These are phyloP conservation scores for Balaenoptera acutorostrata DNA, from an alignment of 2,113 vertebrate genomes.

Conservation along the genomic window DNA sequence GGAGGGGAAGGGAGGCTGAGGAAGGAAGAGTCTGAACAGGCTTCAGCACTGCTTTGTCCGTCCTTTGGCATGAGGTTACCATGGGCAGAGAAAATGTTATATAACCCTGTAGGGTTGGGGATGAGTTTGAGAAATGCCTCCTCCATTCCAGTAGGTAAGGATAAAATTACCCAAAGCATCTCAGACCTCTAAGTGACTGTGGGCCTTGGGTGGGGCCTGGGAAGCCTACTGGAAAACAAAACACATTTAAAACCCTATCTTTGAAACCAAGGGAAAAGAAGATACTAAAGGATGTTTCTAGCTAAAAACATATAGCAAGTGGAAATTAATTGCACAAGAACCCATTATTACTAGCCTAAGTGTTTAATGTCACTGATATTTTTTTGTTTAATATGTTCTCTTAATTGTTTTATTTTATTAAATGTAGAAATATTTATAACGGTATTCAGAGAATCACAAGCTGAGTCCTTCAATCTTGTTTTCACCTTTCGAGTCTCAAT, in stretches of 20 bases:
- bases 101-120: background rate
- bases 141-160: background rate
- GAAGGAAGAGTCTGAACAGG: background rate
- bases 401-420: constrained; percentile 2
- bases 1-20: background rate
- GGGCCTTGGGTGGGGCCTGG: background rate
- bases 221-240: background rate
- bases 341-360: background rate
- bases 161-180: background rate
- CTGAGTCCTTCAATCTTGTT: background rate
- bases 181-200: background rate
- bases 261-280: background rate
- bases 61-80: background rate
- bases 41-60: background rate
- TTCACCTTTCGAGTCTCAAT: background rate
- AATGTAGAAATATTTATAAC: background rate
- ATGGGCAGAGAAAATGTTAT: background rate
- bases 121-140: background rate
- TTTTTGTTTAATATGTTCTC: background rate
- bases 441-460: background rate
- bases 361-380: background rate
- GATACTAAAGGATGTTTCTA: background rate
- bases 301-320: background rate
- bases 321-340: background rate
- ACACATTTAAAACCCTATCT: background rate